Base-by-base conservation (phyloP, 1,140 invertebrate genomes). In the Drosophila pectinifera region DNA sequence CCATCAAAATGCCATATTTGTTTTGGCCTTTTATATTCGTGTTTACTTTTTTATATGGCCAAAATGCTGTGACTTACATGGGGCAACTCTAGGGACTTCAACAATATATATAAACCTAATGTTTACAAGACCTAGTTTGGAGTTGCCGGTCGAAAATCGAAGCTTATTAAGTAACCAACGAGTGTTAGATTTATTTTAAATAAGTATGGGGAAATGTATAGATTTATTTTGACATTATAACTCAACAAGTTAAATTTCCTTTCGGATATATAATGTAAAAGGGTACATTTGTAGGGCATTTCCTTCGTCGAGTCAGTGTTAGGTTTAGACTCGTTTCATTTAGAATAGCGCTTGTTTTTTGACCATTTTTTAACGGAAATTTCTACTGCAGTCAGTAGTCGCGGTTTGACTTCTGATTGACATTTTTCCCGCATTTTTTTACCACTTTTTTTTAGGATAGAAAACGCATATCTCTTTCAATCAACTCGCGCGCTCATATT, bases 381-480 rank as follows among this genome's bases (percentile, higher is more conserved):
- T 89, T 78, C 73, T 72, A 74, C 56, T 74, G 76, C 73, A 62
- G 81, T 89, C 69, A 78, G 57, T 54, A 78, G 62, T 78, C 77
- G 80, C 69, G 80, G 77, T 89, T 80, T 80, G 80, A 89, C 77
- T 84, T 78, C 53, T 89, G 84, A 89, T 89, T 89, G 84, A 89
- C 84, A 84, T 89, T 89, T 74, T 67, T 51, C 43, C 34, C 65
- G 54, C 14, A n/a, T 31, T 63, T 63, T 63, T 58, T 57, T 20
- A 5, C 2, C 2, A 20, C 31, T 5, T 63, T 68, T 64, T 67
- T 43, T 54, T 82, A 51, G 56, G 53, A 57, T 49, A 49, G 20
- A 56, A 38, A 51, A 38, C 38, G 59, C 43, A 39, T 46, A 78
- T 79, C 54, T 83, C 54, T 69, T 69, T 48, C 64, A 55, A 22